Conservation (phyloP, 2,113 vertebrate genomes). For the Grammatotria lemairii region DNA sequence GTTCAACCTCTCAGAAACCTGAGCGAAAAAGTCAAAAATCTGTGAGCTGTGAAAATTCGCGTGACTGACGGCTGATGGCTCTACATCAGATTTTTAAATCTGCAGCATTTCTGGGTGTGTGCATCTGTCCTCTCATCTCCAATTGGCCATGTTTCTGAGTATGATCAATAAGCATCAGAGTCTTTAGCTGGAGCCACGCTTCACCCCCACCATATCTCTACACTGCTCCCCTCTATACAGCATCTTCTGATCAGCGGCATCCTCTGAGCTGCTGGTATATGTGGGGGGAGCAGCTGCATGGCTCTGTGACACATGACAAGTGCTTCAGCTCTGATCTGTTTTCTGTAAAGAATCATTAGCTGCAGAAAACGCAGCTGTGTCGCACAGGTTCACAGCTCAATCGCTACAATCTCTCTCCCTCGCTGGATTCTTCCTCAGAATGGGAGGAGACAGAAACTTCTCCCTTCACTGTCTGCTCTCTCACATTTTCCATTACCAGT, state of each 20-base stretch:
- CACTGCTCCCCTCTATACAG: not conserved
- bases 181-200: not conserved
- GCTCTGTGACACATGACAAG: slow-evolving; percentile 60
- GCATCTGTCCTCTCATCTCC: slow-evolving; percentile 33
- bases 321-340: slow-evolving; percentile 53
- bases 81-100: slow-evolving; percentile 37
- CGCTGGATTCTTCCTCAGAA: slow-evolving; percentile 24
- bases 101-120: not conserved
- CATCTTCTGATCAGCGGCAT: slow-evolving; percentile 42
- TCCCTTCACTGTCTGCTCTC: slow-evolving; percentile 12
- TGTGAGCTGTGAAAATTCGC: not conserved
- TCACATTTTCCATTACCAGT: slow-evolving; percentile 27
- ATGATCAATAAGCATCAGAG: slow-evolving; percentile 36
- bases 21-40: not conserved
- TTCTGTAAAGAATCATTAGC: slow-evolving; percentile 66
- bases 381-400: slow-evolving; percentile 50
- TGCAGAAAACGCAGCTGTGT: slow-evolving; percentile 51
- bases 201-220: not conserved
- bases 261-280: not conserved
- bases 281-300: slow-evolving; percentile 15
- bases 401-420: slow-evolving; percentile 24
- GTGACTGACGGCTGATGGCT: slow-evolving; percentile 56
- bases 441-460: not conserved
- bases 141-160: slow-evolving; percentile 43
- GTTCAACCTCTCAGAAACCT: not conserved